Evolutionary conservation across 2,113 vertebrate genomes (phyloP).

Genomic region (Neogale vison): DNA sequence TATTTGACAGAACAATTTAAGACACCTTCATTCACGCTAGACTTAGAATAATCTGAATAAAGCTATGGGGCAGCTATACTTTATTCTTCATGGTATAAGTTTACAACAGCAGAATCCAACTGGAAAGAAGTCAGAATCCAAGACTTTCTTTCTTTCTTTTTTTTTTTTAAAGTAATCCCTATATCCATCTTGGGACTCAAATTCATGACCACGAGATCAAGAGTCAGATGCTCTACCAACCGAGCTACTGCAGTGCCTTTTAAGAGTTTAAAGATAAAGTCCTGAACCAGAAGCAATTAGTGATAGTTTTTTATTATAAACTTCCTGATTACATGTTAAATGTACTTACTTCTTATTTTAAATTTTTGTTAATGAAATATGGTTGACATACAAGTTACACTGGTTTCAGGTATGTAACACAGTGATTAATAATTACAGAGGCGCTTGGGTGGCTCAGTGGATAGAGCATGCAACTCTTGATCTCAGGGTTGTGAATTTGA

Average conservation of each 20-base stretch:
- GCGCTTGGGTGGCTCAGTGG: background rate
- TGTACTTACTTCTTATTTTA: background rate
- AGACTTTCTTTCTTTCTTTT: background rate
- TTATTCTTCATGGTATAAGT: background rate
- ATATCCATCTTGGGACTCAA: background rate
- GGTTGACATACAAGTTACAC: background rate
- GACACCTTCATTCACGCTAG: background rate
- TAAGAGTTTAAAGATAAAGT: slow-evolving; percentile 4
- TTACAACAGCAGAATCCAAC: background rate
- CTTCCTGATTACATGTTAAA: background rate
- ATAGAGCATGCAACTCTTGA: no score
- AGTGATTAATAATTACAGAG: background rate
- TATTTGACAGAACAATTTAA: background rate
- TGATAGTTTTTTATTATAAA: background rate
- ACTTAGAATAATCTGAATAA: slow-evolving; percentile 13
- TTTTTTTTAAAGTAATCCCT: background rate
- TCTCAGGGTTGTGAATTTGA: no score
- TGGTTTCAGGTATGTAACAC: background rate
- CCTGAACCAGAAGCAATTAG: background rate
- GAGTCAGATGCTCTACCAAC: background rate
- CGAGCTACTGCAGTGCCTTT: background rate
- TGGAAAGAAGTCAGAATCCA: slow-evolving; percentile 36
- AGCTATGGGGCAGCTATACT: background rate
- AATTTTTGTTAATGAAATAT: background rate
- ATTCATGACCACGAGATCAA: background rate